Percentiles rank a stretch among this genome's conserved stretches.
Evolutionary conservation across 2,888 invertebrate species (phyloP).

Genomic region (Apoda limacodes): DNA sequence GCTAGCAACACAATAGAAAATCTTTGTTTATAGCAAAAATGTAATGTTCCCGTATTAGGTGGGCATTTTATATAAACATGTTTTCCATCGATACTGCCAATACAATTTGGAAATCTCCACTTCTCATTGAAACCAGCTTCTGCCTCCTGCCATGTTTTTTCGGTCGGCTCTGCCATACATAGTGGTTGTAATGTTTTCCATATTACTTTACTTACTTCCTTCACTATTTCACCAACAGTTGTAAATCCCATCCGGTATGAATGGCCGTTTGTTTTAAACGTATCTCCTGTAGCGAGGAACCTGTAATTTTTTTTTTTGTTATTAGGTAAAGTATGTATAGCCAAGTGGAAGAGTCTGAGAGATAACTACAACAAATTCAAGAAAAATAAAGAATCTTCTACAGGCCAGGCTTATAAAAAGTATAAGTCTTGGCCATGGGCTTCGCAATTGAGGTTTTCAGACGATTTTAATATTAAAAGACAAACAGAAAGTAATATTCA

Average conservation of each 20-base stretch:
- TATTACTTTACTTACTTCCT: no score
- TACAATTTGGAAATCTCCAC: constrained; percentile 16
- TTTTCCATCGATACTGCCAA: constrained; percentile 17
- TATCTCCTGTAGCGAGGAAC: no score
- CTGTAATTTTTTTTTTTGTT: no score
- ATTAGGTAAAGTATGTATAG: no score
- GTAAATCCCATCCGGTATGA: no score
- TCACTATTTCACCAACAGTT: no score
- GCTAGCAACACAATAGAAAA: constrained; percentile 12
- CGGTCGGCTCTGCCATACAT: constrained; percentile 6
- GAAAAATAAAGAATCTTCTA: constrained; percentile 8
- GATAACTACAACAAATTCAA: constrained; percentile 20
- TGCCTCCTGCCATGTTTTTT: constrained; percentile 8
- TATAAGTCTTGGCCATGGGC: no score
- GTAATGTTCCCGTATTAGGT: constrained; percentile 8
- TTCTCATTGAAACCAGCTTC: constrained; percentile 10
- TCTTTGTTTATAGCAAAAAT: constrained; percentile 12
- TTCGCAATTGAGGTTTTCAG: constrained; percentile 11
- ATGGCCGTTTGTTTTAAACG: no score
- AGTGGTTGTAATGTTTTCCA: no score
- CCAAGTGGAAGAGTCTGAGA: no score
- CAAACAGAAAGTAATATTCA: no score
- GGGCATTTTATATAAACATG: constrained; percentile 8
- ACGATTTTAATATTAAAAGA: constrained; percentile 5
- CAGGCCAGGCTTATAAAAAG: constrained; percentile 15